Evolutionary conservation across 2,888 invertebrate species (phyloP), one percentile per base, ranked within the genome.

Genomic region (Xestoiulus laeticollis): DNA sequence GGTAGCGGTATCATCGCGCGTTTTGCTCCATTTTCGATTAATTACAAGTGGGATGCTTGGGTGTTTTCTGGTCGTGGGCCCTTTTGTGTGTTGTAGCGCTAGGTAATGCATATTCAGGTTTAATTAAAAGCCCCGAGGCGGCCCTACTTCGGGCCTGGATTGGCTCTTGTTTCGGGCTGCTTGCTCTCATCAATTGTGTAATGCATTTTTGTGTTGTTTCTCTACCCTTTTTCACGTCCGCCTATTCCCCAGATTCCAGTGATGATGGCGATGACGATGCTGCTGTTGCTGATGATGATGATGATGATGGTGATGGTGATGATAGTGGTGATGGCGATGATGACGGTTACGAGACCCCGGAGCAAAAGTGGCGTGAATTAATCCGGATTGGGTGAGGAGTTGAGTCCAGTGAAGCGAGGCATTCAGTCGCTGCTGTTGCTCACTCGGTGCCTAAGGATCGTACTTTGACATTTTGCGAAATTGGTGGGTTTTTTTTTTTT

Each of bases 181-280:
- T 19, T 48, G 22, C 59, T 30, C 33, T 84, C 84, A n/a, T 84
- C 84, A 84, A 84, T 85, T 85, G 85, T 26, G 43, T 85, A 85
- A 85, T 78, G 78, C 78, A 78, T 30, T 78, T 78, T 30, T 78
- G n/a, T 14, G 78, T 78, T 30, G 26, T 85, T 85, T 85, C 26
- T 85, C n/a, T 85, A 85, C 44, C 43, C 85, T 38, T 85, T 43
- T 85, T 22, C 85, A 85, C 78, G 85, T 44, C 85, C 85, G 85
- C 85, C 85, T 43, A 85, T 19, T 85, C 85, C 85, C 85, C 38
- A 44, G 85, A 85, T 85, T 85, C 43, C 85, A 38, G 38, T 85
- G 85, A 84, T 84, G 32, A 84, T 4, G 83, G 5, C 16, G 83
- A n/a, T 84, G 84, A 85, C 33, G 85, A 30, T 30, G 85, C n/a